Evolutionary conservation across 2,888 invertebrate genomes (phyloP).

Genomic region (Drosophila cognata): DNA sequence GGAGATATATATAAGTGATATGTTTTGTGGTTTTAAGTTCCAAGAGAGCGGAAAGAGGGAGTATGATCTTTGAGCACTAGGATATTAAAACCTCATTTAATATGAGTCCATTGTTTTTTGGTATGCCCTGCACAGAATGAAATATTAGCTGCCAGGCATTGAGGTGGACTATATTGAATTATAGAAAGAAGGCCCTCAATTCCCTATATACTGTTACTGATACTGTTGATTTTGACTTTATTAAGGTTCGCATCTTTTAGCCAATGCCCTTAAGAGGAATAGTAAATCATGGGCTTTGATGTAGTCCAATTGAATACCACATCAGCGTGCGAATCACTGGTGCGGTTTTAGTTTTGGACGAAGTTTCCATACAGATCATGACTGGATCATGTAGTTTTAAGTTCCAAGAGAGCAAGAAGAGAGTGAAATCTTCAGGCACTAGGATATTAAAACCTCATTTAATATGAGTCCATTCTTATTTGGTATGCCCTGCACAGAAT

Average conservation of each 20-base stretch:
- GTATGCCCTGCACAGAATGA: constrained; percentile 23
- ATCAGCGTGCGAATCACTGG: constrained; percentile 36
- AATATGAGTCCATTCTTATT: constrained; percentile 39
- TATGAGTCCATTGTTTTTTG: constrained; percentile 41
- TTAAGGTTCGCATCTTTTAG: constrained; percentile 72
- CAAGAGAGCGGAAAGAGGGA: constrained; percentile 52
- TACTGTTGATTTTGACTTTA: constrained; percentile 62
- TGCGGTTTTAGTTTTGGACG: constrained; percentile 66
- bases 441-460: constrained; percentile 57
- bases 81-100: constrained; percentile 54
- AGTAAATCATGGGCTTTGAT: constrained; percentile 63
- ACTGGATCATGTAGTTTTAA: constrained; percentile 33
- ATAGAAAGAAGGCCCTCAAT: neutral
- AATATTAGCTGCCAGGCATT: constrained; percentile 30
- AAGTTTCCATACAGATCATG: neutral
- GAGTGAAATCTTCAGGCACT: constrained; percentile 48
- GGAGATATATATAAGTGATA: neutral
- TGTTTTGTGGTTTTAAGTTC: constrained; percentile 57
- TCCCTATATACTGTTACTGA: neutral
- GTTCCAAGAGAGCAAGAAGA: constrained; percentile 44
- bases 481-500: constrained; percentile 36
- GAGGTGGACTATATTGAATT: constrained; percentile 34
- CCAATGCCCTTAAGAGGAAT: constrained; percentile 81
- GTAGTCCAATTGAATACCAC: constrained; percentile 77
- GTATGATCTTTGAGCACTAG: constrained; percentile 53